These are phyloP conservation scores for Origma solitaria DNA, from an alignment of 2,113 vertebrate species.

Conservation along the genomic window DNA sequence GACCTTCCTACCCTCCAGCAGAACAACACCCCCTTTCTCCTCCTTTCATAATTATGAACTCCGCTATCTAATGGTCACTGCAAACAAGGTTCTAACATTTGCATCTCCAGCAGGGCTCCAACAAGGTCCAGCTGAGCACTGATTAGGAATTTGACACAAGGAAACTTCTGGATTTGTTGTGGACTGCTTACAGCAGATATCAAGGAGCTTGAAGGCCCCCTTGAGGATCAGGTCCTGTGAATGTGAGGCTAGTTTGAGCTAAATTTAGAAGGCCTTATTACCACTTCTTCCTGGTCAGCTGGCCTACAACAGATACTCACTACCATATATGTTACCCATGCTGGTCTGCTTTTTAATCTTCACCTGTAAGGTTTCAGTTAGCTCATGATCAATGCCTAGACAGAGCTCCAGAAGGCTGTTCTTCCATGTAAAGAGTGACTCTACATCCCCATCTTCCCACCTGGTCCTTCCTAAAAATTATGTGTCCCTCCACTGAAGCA, in stretches of 20 bases:
- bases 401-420: neutral
- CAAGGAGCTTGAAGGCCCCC: neutral
- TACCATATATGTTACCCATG: accelerated
- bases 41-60: neutral
- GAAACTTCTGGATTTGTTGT: neutral
- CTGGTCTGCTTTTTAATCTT: neutral
- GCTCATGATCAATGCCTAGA: neutral
- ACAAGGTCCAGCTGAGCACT: neutral
- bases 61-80: neutral
- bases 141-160: neutral
- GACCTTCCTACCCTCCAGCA: neutral
- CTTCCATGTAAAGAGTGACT: neutral
- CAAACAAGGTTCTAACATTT: neutral
- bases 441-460: neutral
- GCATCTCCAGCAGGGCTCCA: neutral
- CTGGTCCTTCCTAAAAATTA: neutral
- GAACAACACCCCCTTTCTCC: neutral
- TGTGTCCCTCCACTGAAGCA: neutral
- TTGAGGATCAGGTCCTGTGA: neutral
- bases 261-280: neutral
- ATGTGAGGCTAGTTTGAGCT: neutral
- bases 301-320: neutral
- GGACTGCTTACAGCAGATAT: neutral
- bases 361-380: neutral
- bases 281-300: neutral